These are phyloP conservation scores for Cyclura pinguis DNA, from an alignment of 2,797 vertebrate species.

Conservation along the genomic window DNA sequence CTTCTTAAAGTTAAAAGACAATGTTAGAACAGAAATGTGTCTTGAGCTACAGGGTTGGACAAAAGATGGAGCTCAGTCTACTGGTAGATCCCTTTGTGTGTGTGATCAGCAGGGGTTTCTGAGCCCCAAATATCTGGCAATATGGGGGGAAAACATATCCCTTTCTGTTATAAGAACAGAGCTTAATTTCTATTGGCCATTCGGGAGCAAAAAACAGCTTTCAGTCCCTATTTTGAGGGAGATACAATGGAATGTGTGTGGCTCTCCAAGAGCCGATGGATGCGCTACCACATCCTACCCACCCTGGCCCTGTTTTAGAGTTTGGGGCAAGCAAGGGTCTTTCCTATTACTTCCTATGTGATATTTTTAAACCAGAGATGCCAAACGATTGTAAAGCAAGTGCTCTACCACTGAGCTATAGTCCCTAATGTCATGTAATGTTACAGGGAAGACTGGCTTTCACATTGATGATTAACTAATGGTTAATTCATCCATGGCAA, in stretches of 20 bases:
- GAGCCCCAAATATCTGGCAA: no score
- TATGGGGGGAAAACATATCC: no score
- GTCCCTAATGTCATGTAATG: not conserved
- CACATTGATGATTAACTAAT: not conserved
- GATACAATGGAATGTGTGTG: no score
- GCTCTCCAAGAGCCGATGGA: not conserved
- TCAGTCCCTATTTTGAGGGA: no score
- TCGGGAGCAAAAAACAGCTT: no score
- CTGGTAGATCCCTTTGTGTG: no score
- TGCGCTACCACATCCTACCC: no score
- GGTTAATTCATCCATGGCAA: conserved; percentile 1
- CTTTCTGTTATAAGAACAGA: no score
- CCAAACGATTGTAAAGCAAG: not conserved
- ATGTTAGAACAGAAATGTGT: not conserved
- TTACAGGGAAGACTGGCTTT: conserved; percentile 2
- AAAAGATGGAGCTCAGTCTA: no score
- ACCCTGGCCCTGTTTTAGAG: not conserved
- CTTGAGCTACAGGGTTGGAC: not conserved
- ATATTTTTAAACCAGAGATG: not conserved
- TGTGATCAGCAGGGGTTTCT: no score
- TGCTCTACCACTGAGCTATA: not conserved
- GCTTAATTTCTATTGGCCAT: no score
- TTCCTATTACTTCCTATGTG: not conserved
- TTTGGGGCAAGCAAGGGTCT: not conserved
- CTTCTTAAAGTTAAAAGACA: not conserved